Evolutionary conservation across 2,113 vertebrate species (phyloP).

Genomic region (Amia ocellicauda): DNA sequence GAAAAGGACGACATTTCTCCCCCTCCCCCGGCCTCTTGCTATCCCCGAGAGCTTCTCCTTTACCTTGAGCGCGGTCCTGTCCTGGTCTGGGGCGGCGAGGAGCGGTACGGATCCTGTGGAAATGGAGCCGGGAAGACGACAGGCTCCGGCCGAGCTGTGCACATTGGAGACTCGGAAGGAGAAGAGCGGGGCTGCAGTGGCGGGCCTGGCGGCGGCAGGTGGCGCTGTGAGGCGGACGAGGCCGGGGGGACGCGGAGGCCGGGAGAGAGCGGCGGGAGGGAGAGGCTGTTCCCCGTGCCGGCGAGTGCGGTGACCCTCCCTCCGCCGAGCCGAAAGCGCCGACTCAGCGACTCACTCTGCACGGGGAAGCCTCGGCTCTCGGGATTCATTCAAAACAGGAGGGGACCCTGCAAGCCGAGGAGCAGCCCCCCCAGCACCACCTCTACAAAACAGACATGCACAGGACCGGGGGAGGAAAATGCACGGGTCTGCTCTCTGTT

Average conservation of each 20-base stretch:
- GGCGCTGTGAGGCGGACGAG: constrained; percentile 36
- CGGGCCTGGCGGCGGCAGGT: constrained; percentile 42
- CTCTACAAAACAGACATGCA: no score
- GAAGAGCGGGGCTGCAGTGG: constrained; percentile 49
- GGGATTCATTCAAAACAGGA: neutral
- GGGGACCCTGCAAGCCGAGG: neutral
- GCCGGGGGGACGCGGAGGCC: constrained; percentile 25
- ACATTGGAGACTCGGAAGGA: constrained; percentile 75
- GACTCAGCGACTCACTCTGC: constrained; percentile 29
- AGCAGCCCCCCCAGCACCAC: no score
- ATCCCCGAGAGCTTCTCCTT: constrained; percentile 47
- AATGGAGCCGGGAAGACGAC: constrained; percentile 66
- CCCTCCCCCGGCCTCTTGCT: constrained; percentile 33
- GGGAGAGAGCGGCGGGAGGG: constrained; percentile 33
- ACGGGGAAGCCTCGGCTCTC: neutral
- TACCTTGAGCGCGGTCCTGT: constrained; percentile 72
- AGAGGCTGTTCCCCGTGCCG: constrained; percentile 25
- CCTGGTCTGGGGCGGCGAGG: constrained; percentile 62
- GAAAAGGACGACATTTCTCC: constrained; percentile 65
- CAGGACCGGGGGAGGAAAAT: no score
- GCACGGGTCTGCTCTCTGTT: no score
- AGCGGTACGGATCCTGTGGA: constrained; percentile 65
- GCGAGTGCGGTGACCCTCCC: constrained; percentile 27
- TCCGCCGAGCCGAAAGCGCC: constrained; percentile 29
- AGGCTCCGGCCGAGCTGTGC: constrained; percentile 74